Evolutionary conservation across 37 sponge, comb jelly and placozoan genomes (phyloP).

Genomic region (Geodia barretti): DNA sequence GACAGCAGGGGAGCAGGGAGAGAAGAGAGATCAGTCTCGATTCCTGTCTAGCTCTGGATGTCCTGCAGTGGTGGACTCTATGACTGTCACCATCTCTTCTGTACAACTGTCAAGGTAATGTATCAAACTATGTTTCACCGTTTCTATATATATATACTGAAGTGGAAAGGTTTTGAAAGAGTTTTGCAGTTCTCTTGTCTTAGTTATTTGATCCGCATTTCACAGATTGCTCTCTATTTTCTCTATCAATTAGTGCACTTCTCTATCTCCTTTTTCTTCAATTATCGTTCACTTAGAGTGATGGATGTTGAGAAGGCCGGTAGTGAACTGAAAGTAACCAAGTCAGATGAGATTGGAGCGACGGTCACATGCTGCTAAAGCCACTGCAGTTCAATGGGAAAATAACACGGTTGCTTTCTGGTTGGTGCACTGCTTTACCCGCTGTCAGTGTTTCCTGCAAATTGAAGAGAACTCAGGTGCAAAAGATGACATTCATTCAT

Average conservation of each 20-base stretch:
- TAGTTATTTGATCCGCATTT: too few relatives aligned
- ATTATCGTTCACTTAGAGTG: neutral
- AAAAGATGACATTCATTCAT: neutral
- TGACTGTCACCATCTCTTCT: slow-evolving; percentile 28
- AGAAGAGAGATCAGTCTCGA: neutral
- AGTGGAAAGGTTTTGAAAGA: too few relatives aligned
- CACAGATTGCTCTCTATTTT: too few relatives aligned
- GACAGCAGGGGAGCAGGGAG: neutral
- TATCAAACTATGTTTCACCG: neutral
- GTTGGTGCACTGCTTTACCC: slow-evolving; percentile 33
- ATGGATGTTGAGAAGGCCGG: neutral
- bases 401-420: slow-evolving; percentile 44
- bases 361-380: slow-evolving; percentile 29
- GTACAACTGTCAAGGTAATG: slow-evolving; percentile 38
- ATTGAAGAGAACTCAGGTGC: slow-evolving; percentile 24
- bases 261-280: neutral
- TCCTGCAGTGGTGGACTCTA: slow-evolving; percentile 42
- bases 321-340: neutral
- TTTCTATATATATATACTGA: too few relatives aligned
- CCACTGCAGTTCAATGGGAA: slow-evolving; percentile 42
- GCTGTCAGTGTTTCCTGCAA: slow-evolving; percentile 26
- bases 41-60: slow-evolving; percentile 9
- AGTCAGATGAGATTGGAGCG: neutral
- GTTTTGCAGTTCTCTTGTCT: too few relatives aligned
- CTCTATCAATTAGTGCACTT: neutral